Base-by-base conservation (phyloP, 2,888 invertebrate genomes). In the Dynastes maya region DNA sequence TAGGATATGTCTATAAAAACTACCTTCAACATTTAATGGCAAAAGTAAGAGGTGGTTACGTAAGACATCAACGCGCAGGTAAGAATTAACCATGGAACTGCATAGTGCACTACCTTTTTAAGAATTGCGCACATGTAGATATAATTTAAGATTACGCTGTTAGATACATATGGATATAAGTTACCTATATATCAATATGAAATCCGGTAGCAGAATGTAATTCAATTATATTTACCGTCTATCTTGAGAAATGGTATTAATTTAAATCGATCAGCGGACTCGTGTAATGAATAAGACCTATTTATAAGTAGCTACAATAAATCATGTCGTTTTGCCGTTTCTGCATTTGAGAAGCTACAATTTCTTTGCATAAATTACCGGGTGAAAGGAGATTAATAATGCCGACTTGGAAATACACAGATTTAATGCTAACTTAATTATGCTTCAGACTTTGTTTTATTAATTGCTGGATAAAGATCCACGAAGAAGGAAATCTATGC, bases 361-460 rank as follows among this genome's bases (percentile, higher is more conserved):
- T 74, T 74, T 74, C 45, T 74, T 74, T 61, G 71, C 71, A 71
- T 71, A 61, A 74, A 61, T 74, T 61, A 74, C 61, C 27, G 22
- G 8, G 29, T n/a, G 72, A 74, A 74, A 74, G 45, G 58, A 74
- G 51, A 78, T 78, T 78, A 78, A 78, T 78, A 78, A 78, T 45
- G 61, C 53, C 29, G 58, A 76, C 68, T 45, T 70, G 61, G 49
- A 77, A 29, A 63, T 45, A 61, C 70, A 74, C 63, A 74, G 79
- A 76, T 79, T 79, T 76, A 74, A 76, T 75, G 58, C 53, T 79
- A 79, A 79, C 79, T 79, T 80, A 79, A 79, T 81, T 78, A 80
- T 64, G 77, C 70, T 29, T 45, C 58, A 40, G 37, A 72, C 77
- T 78, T 78, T 78, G 78, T 78, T 78, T 79, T 80, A 80, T 79